Evolutionary conservation across 2,888 invertebrate species (phyloP), one percentile per base, ranked within the genome.

Genomic region (Rhabditophanes sp.): DNA sequence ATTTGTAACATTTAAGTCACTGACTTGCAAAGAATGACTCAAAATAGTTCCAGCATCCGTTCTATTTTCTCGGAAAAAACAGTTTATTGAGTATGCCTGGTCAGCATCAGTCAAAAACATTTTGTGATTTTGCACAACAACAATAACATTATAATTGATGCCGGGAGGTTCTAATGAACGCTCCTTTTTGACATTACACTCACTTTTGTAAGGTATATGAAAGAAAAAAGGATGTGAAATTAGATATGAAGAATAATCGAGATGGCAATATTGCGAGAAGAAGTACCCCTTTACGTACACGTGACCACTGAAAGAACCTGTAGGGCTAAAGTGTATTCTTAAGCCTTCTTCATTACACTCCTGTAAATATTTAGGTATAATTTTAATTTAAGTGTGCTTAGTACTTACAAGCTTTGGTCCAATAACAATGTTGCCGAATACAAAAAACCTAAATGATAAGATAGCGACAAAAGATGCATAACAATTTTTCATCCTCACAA

Each of bases 211-310:
- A 12, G 55, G 51, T 8, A 61, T 47, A 33, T 59, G 55, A 35
- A 61, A 51, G 31, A 44, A 42, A 29, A 61, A 48, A 7, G 58
- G 53, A 23, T 46, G 32, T 14, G 39, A 36, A 9, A 52, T 46
- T 8, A 44, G 28, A 12, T 36, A 31, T n/a, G 35, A 36, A 21
- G 46, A 48, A 38, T 52, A 57, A 37, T 56, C 50, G n/a, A 46
- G 30, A 34, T 53, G 53, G 25, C 53, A 53, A 15, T 41, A 30
- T 16, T 17, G 25, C 2, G 43, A 31, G 33, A 45, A 42, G 35
- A 59, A 59, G 37, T 56, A 60, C 9, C 55, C 60, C 33, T 55
- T 53, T 3, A 61, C 56, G 32, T 61, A 61, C 11, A 61, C 48
- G 38, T 61, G 61, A 2, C 61, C 61, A 9, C 41, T 37, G 37